Conservation (phyloP, 2,888 invertebrate species). For the Caenorhabditis macrosperma region DNA sequence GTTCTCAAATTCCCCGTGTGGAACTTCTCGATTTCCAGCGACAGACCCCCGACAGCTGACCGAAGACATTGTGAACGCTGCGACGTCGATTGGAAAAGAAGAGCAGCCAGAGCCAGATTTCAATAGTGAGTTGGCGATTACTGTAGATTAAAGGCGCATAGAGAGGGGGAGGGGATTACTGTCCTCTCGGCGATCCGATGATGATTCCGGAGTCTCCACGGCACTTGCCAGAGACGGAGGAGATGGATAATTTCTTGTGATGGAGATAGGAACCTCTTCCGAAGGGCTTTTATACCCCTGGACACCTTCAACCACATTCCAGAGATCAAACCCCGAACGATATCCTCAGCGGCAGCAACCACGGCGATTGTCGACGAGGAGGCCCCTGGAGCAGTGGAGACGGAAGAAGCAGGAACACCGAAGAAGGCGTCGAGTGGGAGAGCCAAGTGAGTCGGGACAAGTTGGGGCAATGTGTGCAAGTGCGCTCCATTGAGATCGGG, state of each 20-base stretch:
- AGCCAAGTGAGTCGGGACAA: constrained; percentile 18
- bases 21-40: constrained; percentile 10
- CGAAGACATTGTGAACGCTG: constrained; percentile 38
- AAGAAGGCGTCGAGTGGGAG: constrained; percentile 45
- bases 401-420: not conserved
- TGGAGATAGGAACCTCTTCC: not conserved
- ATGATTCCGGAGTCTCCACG: constrained; percentile 7
- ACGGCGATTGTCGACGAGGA: constrained; percentile 33
- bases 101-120: constrained; percentile 30
- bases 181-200: constrained; percentile 10
- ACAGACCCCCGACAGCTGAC: constrained; percentile 41
- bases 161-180: too few species aligned
- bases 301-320: constrained; percentile 6
- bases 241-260: constrained; percentile 15
- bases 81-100: constrained; percentile 4
- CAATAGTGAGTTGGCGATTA: constrained; percentile 8
- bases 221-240: constrained; percentile 19
- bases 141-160: too few species aligned
- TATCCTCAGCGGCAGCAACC: constrained; percentile 18
- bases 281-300: constrained; percentile 20
- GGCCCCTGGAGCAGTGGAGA: not conserved
- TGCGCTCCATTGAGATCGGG: too few species aligned
- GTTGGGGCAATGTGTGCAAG: too few species aligned
- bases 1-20: too few species aligned
- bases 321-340: constrained; percentile 47